Percentiles rank a stretch among this genome's conserved stretches.
Evolutionary conservation across 2,888 invertebrate genomes (phyloP).

Genomic region (Pogonocherus hispidulus): DNA sequence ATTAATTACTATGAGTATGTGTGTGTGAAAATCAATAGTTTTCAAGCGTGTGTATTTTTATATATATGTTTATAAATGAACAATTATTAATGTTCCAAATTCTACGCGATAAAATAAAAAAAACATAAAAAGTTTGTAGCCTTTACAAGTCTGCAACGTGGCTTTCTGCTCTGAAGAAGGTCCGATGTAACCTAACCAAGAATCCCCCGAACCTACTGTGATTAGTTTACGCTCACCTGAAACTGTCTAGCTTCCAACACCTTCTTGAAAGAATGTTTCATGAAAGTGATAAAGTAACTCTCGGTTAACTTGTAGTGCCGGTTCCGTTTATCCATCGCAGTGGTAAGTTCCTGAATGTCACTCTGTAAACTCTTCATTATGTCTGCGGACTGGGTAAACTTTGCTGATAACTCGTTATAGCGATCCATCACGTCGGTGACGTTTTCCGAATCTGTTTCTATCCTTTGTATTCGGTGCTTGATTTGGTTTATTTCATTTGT

Average conservation of each 20-base stretch:
- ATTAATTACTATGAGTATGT: too few species aligned
- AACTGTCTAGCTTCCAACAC: slow-evolving; percentile 73
- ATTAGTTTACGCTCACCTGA: slow-evolving; percentile 67
- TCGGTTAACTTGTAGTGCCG: slow-evolving; percentile 64
- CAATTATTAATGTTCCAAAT: too few species aligned
- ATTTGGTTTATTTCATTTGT: slow-evolving; percentile 68
- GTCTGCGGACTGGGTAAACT: slow-evolving; percentile 59
- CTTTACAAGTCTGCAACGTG: too few species aligned
- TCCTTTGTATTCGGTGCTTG: slow-evolving; percentile 67
- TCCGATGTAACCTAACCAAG: too few species aligned
- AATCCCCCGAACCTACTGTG: too few species aligned
- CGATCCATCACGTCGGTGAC: slow-evolving; percentile 57
- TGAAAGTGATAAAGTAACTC: slow-evolving; percentile 64
- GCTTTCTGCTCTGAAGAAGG: too few species aligned
- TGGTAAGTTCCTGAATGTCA: slow-evolving; percentile 55
- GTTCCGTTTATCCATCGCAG: slow-evolving; percentile 61
- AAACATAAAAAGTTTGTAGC: too few species aligned
- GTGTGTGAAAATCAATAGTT: too few species aligned
- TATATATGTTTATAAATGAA: too few species aligned
- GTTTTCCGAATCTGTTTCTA: slow-evolving; percentile 64
- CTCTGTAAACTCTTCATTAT: slow-evolving; percentile 56
- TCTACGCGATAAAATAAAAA: too few species aligned
- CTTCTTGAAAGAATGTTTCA: slow-evolving; percentile 70
- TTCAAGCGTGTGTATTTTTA: too few species aligned
- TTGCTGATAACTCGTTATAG: slow-evolving; percentile 61